phyloP scores from a whole-genome alignment of 1,140 invertebrate genomes.

The Zaprionus inermis region DNA sequence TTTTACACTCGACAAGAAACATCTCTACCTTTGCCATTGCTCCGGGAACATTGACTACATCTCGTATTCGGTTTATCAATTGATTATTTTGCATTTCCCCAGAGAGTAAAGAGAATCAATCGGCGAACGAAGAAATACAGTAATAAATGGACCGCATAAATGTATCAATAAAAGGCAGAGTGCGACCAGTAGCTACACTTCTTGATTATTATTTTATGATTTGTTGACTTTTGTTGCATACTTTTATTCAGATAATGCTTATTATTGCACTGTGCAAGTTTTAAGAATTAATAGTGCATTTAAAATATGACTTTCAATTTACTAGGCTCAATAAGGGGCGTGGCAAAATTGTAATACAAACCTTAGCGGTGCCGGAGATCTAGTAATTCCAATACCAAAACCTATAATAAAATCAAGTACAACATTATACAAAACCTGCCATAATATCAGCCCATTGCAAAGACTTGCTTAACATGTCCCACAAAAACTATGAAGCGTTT shows the following conservation, averaged over 20 bases:
- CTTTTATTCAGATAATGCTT: too few species aligned
- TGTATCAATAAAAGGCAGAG: background rate
- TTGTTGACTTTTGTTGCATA: too few species aligned
- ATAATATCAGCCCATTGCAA: background rate
- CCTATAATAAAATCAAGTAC: too few species aligned
- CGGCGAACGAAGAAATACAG: background rate
- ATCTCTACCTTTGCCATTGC: background rate
- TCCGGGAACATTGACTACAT: slow-evolving; percentile 13
- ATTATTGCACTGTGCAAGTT: too few species aligned
- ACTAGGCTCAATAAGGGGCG: too few species aligned
- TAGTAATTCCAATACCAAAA: too few species aligned
- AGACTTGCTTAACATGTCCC: slow-evolving; percentile 45
- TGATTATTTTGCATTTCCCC: slow-evolving; percentile 34
- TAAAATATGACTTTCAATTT: too few species aligned
- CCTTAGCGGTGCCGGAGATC: too few species aligned
- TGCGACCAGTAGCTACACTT: too few species aligned
- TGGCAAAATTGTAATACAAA: too few species aligned
- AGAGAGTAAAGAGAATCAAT: background rate
- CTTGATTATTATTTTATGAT: too few species aligned
- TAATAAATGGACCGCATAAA: background rate
- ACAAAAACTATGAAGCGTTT: slow-evolving; percentile 70
- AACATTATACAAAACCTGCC: background rate
- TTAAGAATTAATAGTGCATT: too few species aligned
- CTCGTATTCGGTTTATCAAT: slow-evolving; percentile 37
- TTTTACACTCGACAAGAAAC: slow-evolving; percentile 57